Conservation (phyloP, 2,797 vertebrate genomes). For the Sphenodon punctatus region DNA sequence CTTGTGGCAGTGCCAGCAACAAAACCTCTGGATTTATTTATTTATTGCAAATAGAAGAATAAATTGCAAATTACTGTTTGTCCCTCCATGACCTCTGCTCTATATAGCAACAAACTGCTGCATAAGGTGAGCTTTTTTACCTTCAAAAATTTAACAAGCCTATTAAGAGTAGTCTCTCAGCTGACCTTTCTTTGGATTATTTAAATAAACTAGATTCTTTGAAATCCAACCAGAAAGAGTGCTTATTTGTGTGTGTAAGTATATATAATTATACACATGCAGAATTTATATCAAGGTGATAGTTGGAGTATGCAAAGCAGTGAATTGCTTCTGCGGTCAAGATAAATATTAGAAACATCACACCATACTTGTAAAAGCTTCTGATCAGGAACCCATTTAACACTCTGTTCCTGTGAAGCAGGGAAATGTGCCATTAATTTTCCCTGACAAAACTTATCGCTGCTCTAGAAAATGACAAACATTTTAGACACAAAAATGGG, state of each 20-base stretch:
- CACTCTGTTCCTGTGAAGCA: slow-evolving; percentile 20
- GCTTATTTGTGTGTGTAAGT: accelerated
- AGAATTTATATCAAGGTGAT: not conserved
- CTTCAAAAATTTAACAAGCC: no score
- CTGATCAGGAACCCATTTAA: slow-evolving; percentile 17
- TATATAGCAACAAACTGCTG: slow-evolving; percentile 41
- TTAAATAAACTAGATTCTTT: not conserved
- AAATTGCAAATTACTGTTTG: slow-evolving; percentile 57
- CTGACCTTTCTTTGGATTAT: not conserved
- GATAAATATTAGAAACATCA: slow-evolving; percentile 21
- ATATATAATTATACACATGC: accelerated
- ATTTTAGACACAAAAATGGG: no score
- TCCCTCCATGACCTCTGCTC: slow-evolving; percentile 7
- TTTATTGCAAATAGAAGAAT: slow-evolving; percentile 41
- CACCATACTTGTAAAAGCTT: not conserved
- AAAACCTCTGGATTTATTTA: slow-evolving; percentile 12
- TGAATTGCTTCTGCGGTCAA: not conserved
- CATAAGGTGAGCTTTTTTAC: slow-evolving; percentile 33
- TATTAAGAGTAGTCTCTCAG: not conserved
- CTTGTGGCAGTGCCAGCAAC: not conserved
- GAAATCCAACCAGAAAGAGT: not conserved
- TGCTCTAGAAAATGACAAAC: slow-evolving; percentile 55
- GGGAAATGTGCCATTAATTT: slow-evolving; percentile 45
- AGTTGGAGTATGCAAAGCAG: not conserved
- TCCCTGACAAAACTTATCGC: slow-evolving; percentile 59